Evolutionary conservation across 1,140 invertebrate genomes (phyloP).

Genomic region (Drosophila bocqueti): DNA sequence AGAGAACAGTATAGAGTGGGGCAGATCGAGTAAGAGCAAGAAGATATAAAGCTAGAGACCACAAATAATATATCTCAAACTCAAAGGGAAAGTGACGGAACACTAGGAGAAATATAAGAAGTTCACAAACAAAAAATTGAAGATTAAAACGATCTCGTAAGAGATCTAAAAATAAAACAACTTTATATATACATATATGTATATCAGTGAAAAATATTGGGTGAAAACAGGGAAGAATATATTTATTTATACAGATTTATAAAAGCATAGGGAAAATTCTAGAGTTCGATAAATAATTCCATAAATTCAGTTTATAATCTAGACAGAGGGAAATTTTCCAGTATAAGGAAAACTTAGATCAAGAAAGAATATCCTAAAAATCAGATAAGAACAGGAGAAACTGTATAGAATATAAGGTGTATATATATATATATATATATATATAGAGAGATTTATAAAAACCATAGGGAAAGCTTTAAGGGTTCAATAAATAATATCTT

Average conservation of each 20-base stretch:
- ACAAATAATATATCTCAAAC: constrained; percentile 2
- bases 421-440: not conserved
- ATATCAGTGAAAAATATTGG: not conserved
- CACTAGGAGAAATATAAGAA: not conserved
- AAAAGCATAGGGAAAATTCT: not conserved
- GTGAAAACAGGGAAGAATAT: not conserved
- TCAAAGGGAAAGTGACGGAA: not conserved
- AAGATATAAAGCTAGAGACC: constrained; percentile 5
- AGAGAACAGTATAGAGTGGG: constrained; percentile 53
- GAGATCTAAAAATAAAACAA: constrained; percentile 4
- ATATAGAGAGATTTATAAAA: constrained; percentile 4
- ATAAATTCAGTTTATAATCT: not conserved
- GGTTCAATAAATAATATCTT: not conserved
- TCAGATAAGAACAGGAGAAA: not conserved
- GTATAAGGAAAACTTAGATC: not conserved
- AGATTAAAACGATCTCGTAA: not conserved
- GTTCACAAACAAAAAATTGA: not conserved
- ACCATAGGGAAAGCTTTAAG: no score
- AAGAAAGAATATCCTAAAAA: constrained; percentile 4
- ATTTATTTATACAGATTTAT: not conserved
- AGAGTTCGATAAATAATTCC: not conserved
- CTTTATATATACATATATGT: not conserved
- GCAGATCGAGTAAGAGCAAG: constrained; percentile 24
- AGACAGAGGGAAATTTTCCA: no score
- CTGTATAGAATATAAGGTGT: not conserved